phyloP scores from a whole-genome alignment of 2,888 invertebrate genomes.

The Loripinus fragilis region DNA sequence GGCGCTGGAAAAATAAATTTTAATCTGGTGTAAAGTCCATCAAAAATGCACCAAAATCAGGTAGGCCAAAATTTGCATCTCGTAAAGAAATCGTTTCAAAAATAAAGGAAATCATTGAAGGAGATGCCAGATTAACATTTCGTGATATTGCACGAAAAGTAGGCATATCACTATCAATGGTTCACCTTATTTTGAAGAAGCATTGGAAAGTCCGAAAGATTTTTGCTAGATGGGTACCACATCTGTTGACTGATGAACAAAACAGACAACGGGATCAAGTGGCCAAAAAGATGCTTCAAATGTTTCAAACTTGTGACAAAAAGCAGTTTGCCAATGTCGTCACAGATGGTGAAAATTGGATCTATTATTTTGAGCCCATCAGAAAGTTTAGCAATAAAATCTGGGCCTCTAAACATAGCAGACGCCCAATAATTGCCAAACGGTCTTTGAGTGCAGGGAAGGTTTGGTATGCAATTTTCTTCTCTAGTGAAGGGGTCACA shows the following conservation, averaged over 20 bases:
- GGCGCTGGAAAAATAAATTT: not conserved
- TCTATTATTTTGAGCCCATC: conserved; percentile 2
- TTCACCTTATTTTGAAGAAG: conserved; percentile 13
- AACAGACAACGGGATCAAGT: not conserved
- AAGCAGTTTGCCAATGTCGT: conserved; percentile 13
- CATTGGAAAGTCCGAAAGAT: conserved; percentile 1
- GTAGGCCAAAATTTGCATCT: not conserved
- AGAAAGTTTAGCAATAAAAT: conserved; percentile 6
- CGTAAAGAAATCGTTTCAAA: not conserved
- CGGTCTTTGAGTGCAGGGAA: not conserved
- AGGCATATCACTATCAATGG: not conserved
- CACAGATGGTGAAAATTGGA: conserved; percentile 19
- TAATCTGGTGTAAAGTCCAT: not conserved
- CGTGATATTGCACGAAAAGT: not conserved
- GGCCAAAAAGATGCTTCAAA: conserved; percentile 3
- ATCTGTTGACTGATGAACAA: conserved; percentile 15
- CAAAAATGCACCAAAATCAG: not conserved
- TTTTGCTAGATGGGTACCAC: conserved; percentile 6
- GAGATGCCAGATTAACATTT: conserved; percentile 1
- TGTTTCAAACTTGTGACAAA: conserved; percentile 14
- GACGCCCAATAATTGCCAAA: conserved; percentile 12
- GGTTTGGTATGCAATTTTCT: conserved; percentile 1
- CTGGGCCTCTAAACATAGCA: conserved; percentile 10
- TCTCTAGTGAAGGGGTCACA: not conserved
- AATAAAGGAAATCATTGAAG: not conserved